Base-by-base conservation (phyloP, 2,113 vertebrate species). In the Catharus bicknelli region DNA sequence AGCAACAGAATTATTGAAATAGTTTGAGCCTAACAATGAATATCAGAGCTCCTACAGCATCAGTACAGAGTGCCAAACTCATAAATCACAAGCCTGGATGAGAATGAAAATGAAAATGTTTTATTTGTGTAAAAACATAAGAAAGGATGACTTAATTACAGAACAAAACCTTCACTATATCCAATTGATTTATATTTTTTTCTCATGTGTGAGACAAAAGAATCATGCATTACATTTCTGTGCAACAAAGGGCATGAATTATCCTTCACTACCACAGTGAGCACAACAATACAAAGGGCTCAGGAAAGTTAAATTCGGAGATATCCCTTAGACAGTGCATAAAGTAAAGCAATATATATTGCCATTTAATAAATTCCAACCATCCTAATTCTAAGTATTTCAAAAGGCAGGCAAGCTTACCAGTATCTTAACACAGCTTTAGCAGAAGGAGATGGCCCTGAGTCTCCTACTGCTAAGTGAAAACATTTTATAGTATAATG, bases 131-230 rank as follows among this genome's bases (percentile, higher is more conserved):
- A 70, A 50, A 42, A 96, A 90, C 90, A 92, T 69, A 88, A 96
- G 74, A 96, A 95, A 94, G n/a, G 90, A 94, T 90, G 86, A 96
- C 67, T 94, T 89, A 94, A 96, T 93, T 94, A 94, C 47, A 90
- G 95, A 93, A 92, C 85, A 95, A 96, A 94, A 32, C 64, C 77
- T 79, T 89, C 47, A 74, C 70, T 96, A n/a, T 79, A 91, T 42
- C 29, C 27, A 55, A 72, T 78, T 86, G 90, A 96, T 97, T 96
- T 95, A 94, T 88, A 85, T 83, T 58, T 20, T 25, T 91, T 83
- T 93, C 82, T 82, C 18, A 88, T 95, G 85, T 90, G 54, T 34
- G 54, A 90, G 75, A 96, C 81, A 94, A 82, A 86, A 80, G 76
- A 58, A 38, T 43, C 78, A 87, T 87, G 25, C 68, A 54, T 25